Evolutionary conservation across 1,140 invertebrate species (phyloP).

Genomic region (Drosophila lowei): DNA sequence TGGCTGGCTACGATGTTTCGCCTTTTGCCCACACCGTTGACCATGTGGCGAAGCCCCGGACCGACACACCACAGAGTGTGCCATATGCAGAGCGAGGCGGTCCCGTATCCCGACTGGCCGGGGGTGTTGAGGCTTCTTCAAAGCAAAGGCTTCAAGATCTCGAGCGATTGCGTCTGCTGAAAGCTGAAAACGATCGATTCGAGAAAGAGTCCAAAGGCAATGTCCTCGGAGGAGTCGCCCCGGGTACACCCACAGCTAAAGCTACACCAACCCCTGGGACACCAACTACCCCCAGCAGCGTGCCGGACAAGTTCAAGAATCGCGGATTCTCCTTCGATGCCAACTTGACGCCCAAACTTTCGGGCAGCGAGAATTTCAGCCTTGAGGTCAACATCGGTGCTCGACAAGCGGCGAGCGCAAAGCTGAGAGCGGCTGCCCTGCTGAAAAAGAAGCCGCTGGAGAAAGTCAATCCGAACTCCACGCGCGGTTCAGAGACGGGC

Average conservation of each 20-base stretch:
- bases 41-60: constrained; percentile 59
- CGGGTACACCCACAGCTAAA: constrained; percentile 4
- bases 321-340: constrained; percentile 63
- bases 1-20: constrained; percentile 73
- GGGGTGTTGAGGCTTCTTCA: constrained; percentile 85
- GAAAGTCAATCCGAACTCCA: constrained; percentile 88
- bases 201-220: constrained; percentile 24
- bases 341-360: constrained; percentile 62
- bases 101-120: constrained; percentile 78
- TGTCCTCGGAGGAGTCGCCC: constrained; percentile 10
- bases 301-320: constrained; percentile 78
- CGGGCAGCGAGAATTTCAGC: constrained; percentile 79
- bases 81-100: constrained; percentile 71
- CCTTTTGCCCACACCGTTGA: constrained; percentile 63
- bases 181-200: constrained; percentile 64
- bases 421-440: constrained; percentile 86
- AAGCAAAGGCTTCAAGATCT: constrained; percentile 86
- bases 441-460: constrained; percentile 87
- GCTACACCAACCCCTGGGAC: background rate
- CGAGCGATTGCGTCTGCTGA: constrained; percentile 85
- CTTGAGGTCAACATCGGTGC: constrained; percentile 87
- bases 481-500: constrained; percentile 84
- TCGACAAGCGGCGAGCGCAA: constrained; percentile 85
- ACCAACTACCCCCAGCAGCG: constrained; percentile 23
- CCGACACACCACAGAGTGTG: constrained; percentile 11